These are phyloP conservation scores for Pteria penguin DNA, from an alignment of 2,888 invertebrate genomes.

Conservation along the genomic window DNA sequence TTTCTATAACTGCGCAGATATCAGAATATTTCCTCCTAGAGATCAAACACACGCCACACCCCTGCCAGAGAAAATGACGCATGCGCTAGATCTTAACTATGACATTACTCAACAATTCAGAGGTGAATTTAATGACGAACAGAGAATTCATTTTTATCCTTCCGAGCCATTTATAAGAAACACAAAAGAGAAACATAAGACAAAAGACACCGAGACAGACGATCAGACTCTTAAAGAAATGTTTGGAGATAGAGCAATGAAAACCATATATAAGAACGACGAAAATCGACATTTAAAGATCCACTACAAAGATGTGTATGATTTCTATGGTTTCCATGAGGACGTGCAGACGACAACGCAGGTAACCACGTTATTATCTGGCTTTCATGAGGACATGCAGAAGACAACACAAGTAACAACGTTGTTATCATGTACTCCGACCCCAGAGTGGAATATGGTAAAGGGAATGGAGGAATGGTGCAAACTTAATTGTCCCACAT, in stretches of 20 bases:
- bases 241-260: background rate
- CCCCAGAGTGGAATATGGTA: constrained; percentile 15
- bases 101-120: background rate
- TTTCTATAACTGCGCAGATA: constrained; percentile 45
- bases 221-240: background rate
- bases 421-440: background rate
- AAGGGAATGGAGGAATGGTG: constrained; percentile 37
- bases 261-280: background rate
- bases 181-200: background rate
- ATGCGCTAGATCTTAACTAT: too few species aligned
- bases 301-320: background rate
- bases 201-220: background rate
- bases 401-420: background rate
- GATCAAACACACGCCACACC: background rate
- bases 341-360: background rate
- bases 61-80: too few species aligned
- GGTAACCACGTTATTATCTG: too few species aligned
- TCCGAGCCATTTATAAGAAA: background rate
- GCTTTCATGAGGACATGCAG: background rate
- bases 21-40: constrained; percentile 17
- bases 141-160: background rate
- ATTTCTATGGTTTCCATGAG: background rate
- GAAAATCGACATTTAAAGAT: background rate
- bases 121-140: too few species aligned
- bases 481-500: constrained; percentile 25